These are phyloP conservation scores for Podargus strigoides DNA, from an alignment of 2,797 vertebrate species.

Conservation along the genomic window DNA sequence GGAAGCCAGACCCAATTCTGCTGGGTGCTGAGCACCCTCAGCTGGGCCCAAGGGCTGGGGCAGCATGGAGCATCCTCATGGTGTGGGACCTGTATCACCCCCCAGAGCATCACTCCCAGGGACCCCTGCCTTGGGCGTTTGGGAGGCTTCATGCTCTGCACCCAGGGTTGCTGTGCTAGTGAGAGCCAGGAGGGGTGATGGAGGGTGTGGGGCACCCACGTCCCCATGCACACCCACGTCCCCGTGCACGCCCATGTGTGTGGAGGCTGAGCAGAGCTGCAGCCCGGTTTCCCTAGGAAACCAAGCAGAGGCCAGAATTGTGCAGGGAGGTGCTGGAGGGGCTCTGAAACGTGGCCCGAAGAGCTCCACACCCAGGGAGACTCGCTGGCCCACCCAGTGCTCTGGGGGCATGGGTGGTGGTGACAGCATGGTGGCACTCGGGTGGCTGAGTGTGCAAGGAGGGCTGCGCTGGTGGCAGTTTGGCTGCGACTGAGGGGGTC, in stretches of 20 bases:
- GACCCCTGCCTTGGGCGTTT: accelerated
- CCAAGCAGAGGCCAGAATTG: not conserved
- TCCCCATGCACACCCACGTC: not conserved
- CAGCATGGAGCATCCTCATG: not conserved
- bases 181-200: not conserved
- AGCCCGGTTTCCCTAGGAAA: conserved; percentile 48
- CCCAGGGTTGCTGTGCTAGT: accelerated
- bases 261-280: conserved; percentile 27
- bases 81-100: accelerated
- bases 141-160: not conserved
- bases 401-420: accelerated
- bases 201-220: not conserved
- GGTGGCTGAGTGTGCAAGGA: not conserved
- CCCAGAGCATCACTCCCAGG: not conserved
- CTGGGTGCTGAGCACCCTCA: not conserved
- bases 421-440: accelerated
- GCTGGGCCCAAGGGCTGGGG: not conserved
- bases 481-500: accelerated
- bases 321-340: not conserved
- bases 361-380: accelerated
- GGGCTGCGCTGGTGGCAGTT: not conserved
- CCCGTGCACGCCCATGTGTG: not conserved
- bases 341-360: not conserved
- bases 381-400: accelerated
- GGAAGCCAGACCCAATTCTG: not conserved